Base-by-base conservation (phyloP, 2,888 invertebrate genomes). In the Volucella bombylans region DNA sequence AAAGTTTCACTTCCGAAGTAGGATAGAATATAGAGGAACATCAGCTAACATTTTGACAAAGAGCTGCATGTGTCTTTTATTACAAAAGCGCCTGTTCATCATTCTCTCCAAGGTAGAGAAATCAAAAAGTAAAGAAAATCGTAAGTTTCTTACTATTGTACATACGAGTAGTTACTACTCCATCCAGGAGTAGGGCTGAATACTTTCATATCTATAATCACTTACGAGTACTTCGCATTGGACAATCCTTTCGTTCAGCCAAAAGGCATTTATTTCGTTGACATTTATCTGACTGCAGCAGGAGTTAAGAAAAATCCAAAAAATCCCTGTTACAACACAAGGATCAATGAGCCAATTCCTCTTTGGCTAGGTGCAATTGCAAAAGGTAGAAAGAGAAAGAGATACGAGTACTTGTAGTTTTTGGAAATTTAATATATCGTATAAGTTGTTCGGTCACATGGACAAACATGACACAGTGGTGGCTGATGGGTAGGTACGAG, bases 281-380 rank as follows among this genome's bases (percentile, higher is more conserved):
- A 59, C 68, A 57, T 68, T 72, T 64, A 79, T 68, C 65, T 78
- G 71, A 67, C 82, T 82, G 78, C 61, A 61, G 59, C 61, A 74
- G 65, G 59, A 72, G 69, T 57, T 74, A 71, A 38, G 71, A 61
- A 6, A 31, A 31, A 31, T 31, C 31, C 31, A 31, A 31, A 23
- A 71, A 65, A 74, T 69, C 80, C 69, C 59, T 79, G 68, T 80
- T 49, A 73, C 69, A 69, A 72, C 50, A 67, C 76, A 72, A 68
- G 72, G 68, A 77, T 81, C 76, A 81, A 77, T 71, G 80, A 54
- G 73, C 57, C 80, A 23, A 74, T 59, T 74, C 65, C 73, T 64
- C 52, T 69, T 31, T 57, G 69, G 43, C 4, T 2, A 2, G 18
- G 67, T 23, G 3, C 23, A 23, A 23, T 23, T 4, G 23, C 23